phyloP scores from a whole-genome alignment of 1,140 invertebrate genomes.

The Helicoverpa zea region DNA sequence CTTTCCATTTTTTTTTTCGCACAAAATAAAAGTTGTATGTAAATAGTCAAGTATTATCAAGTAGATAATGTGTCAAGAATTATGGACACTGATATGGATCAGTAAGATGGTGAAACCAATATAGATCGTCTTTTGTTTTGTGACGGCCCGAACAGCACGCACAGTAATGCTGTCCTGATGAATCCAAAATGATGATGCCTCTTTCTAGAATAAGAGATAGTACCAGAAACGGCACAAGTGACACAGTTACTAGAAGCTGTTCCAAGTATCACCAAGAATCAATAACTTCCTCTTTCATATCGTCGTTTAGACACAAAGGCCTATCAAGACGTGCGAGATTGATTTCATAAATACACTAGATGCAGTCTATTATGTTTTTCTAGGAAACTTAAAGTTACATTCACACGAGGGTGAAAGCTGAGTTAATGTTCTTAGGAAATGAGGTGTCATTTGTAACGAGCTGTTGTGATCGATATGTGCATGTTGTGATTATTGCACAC shows the following conservation, averaged over 20 bases:
- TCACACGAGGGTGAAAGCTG: constrained; percentile 17
- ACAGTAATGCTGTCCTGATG: no score
- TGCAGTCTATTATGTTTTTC: constrained; percentile 2
- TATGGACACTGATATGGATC: no score
- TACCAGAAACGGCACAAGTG: no score
- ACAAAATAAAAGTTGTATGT: no score
- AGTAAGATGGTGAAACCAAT: no score
- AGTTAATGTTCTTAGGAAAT: constrained; percentile 38
- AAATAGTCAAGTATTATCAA: no score
- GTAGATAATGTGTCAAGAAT: no score
- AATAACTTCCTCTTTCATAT: not conserved
- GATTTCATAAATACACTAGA: not conserved
- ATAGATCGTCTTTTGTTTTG: no score
- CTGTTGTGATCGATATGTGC: constrained; percentile 32
- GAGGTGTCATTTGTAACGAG: constrained; percentile 21
- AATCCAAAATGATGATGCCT: no score
- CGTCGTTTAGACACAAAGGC: not conserved
- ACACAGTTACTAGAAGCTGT: not conserved
- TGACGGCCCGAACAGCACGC: no score
- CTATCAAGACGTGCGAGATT: constrained; percentile 8
- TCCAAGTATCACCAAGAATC: not conserved
- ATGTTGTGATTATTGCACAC: constrained; percentile 15
- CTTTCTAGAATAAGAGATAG: no score
- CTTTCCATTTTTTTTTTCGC: not conserved
- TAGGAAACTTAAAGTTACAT: not conserved